Evolutionary conservation across 1,140 invertebrate genomes (phyloP).

Genomic region (Brachionus asplanchnoidis): DNA sequence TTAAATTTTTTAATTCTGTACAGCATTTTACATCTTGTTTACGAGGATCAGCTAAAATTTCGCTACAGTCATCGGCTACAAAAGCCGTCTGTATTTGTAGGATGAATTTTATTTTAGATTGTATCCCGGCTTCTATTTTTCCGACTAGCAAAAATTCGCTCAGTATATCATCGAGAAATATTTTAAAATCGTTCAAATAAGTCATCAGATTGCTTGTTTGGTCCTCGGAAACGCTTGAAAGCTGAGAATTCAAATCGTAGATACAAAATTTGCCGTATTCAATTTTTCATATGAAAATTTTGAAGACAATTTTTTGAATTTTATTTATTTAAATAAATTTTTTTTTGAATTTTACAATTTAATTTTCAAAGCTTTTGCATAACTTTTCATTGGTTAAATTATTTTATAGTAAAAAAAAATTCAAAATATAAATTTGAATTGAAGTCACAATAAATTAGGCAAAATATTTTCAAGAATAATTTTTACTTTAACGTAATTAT

Average conservation of each 20-base stretch:
- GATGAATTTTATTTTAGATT: neutral
- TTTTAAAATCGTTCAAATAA: constrained; percentile 16
- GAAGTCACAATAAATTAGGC: no score
- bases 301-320: no score
- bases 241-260: neutral
- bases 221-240: neutral
- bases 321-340: no score
- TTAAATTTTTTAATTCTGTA: neutral
- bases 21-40: neutral
- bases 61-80: neutral
- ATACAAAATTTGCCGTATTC: constrained; percentile 1
- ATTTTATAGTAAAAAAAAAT: no score
- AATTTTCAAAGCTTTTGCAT: no score
- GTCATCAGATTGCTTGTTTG: neutral
- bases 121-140: neutral
- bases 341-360: no score
- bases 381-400: no score
- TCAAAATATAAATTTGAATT: no score
- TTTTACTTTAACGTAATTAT: no score
- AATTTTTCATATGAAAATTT: no score
- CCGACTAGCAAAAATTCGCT: neutral
- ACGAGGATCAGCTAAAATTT: neutral
- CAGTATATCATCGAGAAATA: neutral
- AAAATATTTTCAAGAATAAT: no score
- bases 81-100: neutral